These are phyloP conservation scores for Phymanthus crucifer DNA, from an alignment of 92 coral and sea anemone species.

Conservation along the genomic window DNA sequence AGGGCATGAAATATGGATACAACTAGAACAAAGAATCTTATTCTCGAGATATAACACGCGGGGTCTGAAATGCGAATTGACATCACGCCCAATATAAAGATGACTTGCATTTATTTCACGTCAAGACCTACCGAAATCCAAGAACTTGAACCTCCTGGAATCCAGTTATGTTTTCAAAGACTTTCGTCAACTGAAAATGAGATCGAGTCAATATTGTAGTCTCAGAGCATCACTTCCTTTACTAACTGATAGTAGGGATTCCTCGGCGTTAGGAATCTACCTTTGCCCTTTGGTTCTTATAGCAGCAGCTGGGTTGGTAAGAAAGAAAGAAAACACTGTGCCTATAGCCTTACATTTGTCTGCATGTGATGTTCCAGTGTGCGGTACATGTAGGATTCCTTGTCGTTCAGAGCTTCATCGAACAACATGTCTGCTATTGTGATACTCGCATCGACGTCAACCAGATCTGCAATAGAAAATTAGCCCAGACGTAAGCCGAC, in stretches of 20 bases:
- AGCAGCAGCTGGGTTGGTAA: too few species aligned
- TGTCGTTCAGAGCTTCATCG: conserved; percentile 58
- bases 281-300: too few species aligned
- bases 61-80: too few species aligned
- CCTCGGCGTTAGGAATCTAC: too few species aligned
- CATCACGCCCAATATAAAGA: too few species aligned
- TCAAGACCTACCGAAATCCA: conserved; percentile 65
- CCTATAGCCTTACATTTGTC: conserved; percentile 10
- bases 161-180: conserved; percentile 68
- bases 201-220: too few species aligned
- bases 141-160: conserved; percentile 70
- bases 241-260: too few species aligned
- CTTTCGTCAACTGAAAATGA: conserved; percentile 50
- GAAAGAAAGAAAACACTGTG: neutral
- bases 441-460: conserved; percentile 73
- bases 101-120: neutral
- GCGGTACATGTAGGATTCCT: conserved; percentile 30
- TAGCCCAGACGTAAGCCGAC: neutral
- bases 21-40: too few species aligned
- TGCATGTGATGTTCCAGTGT: conserved; percentile 50
- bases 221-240: too few species aligned
- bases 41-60: too few species aligned
- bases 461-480: conserved; percentile 49
- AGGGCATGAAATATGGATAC: too few species aligned
- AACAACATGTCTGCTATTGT: conserved; percentile 62